Conservation (phyloP, 2,888 invertebrate species). For the Phytoseiulus persimilis region DNA sequence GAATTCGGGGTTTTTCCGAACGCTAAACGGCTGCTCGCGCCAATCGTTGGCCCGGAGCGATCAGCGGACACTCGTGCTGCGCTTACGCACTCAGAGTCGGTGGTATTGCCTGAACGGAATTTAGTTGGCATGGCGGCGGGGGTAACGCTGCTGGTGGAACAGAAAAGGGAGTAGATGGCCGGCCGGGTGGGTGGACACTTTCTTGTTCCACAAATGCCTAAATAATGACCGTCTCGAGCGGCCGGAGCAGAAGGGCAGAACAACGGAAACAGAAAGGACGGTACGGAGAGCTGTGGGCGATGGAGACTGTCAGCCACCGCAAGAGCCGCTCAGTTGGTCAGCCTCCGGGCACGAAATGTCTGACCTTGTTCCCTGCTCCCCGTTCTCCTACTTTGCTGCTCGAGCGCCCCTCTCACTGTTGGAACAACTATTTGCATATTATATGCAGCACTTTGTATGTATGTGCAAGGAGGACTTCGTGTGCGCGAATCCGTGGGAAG, state of each 20-base stretch:
- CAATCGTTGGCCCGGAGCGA: too few species aligned
- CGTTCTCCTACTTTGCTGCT: too few species aligned
- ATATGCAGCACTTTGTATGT: background rate
- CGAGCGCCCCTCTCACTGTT: background rate
- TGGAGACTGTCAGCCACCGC: too few species aligned
- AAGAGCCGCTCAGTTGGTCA: background rate
- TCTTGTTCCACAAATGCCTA: background rate
- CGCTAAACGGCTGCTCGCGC: too few species aligned
- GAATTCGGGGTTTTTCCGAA: too few species aligned
- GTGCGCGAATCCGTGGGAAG: background rate
- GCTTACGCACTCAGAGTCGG: background rate
- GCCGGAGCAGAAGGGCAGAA: background rate
- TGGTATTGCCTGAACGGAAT: background rate
- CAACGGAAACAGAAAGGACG: background rate
- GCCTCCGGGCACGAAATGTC: background rate
- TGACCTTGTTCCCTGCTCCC: background rate
- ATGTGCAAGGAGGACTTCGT: background rate
- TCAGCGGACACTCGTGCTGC: too few species aligned
- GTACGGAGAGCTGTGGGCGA: background rate
- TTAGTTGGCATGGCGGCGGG: background rate
- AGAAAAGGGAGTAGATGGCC: background rate
- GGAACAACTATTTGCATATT: background rate
- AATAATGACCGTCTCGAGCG: constrained; percentile 5
- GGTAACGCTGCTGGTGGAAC: background rate
- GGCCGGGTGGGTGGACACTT: background rate